Conservation (phyloP, 2,888 invertebrate species). For the Laspeyria flexula region DNA sequence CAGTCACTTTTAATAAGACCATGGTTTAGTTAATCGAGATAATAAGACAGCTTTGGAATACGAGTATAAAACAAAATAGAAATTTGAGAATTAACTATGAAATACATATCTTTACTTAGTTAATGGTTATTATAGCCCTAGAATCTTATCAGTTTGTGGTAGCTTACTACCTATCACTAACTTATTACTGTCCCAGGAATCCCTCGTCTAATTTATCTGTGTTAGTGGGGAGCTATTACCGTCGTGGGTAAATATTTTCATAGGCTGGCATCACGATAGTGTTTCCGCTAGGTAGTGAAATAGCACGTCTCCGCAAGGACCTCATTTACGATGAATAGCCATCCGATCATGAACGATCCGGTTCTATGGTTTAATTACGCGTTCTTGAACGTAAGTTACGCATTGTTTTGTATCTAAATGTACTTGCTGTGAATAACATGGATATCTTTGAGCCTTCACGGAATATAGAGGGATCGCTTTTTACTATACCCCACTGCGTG, state of each 20-base stretch:
- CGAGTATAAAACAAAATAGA: constrained; percentile 10
- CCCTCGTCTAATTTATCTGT: constrained; percentile 20
- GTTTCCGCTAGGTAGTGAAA: constrained; percentile 66
- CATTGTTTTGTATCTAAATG: constrained; percentile 59
- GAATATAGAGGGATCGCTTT: constrained; percentile 38
- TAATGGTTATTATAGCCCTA: constrained; percentile 26
- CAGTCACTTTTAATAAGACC: constrained; percentile 19
- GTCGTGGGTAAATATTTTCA: constrained; percentile 3
- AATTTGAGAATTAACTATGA: background rate
- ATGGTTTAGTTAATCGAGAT: constrained; percentile 20
- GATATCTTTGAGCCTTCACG: constrained; percentile 33
- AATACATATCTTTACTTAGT: constrained; percentile 18
- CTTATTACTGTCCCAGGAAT: constrained; percentile 10
- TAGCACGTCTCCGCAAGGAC: constrained; percentile 65
- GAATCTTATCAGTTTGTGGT: constrained; percentile 40
- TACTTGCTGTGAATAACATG: constrained; percentile 48
- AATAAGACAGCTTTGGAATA: constrained; percentile 8
- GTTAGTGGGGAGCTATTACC: constrained; percentile 15
- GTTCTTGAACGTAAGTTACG: constrained; percentile 53
- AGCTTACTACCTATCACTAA: constrained; percentile 25
- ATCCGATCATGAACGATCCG: constrained; percentile 55
- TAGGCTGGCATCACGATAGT: constrained; percentile 54
- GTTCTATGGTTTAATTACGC: constrained; percentile 73
- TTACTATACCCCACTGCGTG: constrained; percentile 17
- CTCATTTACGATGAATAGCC: constrained; percentile 73